Evolutionary conservation across 37 sponge, comb jelly and placozoan species (phyloP).

Genomic region (Cladorhizidae sp.): DNA sequence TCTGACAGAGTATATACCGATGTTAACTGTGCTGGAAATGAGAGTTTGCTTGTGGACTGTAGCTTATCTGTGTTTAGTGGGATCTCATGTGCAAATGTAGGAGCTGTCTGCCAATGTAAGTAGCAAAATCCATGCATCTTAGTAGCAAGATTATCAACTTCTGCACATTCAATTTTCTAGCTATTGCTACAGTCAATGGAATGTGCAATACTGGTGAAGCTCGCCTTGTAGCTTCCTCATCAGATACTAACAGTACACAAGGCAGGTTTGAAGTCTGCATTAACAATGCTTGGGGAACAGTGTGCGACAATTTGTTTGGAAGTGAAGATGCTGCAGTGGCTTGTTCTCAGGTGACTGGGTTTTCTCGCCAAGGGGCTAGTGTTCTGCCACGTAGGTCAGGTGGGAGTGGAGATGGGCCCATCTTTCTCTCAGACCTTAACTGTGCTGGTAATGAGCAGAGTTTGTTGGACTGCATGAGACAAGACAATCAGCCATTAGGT

Average conservation of each 20-base stretch:
- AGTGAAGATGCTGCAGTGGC: constrained; percentile 18
- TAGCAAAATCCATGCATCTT: background rate
- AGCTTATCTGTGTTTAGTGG: background rate
- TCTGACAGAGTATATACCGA: background rate
- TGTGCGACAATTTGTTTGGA: constrained; percentile 16
- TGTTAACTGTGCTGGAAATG: background rate
- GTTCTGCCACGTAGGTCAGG: background rate
- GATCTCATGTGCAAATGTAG: background rate
- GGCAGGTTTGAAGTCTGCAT: constrained; percentile 28
- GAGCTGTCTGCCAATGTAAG: constrained; percentile 44
- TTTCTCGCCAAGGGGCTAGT: background rate
- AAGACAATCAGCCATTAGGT: background rate
- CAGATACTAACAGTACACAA: background rate
- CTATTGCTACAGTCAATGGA: background rate
- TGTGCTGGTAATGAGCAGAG: constrained; percentile 24
- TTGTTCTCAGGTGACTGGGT: constrained; percentile 7
- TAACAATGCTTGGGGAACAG: constrained; percentile 40
- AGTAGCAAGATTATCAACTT: background rate
- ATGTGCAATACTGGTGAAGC: constrained; percentile 5
- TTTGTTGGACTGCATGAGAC: constrained; percentile 16
- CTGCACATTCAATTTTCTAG: background rate
- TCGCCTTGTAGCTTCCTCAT: background rate
- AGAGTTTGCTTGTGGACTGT: background rate
- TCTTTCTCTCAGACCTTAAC: background rate
- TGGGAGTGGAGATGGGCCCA: background rate